phyloP scores from a whole-genome alignment of 2,888 invertebrate genomes.

The Hedychridium roseum region DNA sequence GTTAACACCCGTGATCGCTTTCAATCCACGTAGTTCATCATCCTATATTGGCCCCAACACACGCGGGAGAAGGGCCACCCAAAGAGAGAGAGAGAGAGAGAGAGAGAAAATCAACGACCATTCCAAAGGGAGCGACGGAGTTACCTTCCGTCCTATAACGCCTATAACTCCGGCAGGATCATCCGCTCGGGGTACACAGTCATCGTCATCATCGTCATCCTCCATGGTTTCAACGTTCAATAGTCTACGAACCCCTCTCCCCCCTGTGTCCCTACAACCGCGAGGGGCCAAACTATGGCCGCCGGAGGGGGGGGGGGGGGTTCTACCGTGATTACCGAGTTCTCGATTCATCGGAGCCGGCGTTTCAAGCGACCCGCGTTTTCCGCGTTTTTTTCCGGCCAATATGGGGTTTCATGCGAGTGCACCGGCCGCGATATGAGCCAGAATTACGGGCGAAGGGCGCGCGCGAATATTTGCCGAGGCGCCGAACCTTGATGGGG shows the following conservation, averaged over 20 bases:
- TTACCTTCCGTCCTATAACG: too few relatives aligned
- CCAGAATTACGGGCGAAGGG: too few relatives aligned
- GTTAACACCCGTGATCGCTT: conserved; percentile 63
- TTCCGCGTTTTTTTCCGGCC: too few relatives aligned
- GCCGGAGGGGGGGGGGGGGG: conserved; percentile 25
- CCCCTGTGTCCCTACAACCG: not conserved
- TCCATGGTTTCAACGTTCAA: too few relatives aligned
- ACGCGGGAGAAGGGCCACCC: not conserved
- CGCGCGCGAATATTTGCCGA: too few relatives aligned
- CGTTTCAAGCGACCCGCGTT: too few relatives aligned
- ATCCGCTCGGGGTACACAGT: conserved; percentile 25
- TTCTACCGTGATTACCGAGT: conserved; percentile 36
- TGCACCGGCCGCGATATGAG: too few relatives aligned
- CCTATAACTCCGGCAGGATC: conserved; percentile 18
- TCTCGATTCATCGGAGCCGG: conserved; percentile 31
- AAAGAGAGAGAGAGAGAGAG: conserved; percentile 2
- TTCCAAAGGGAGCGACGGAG: not conserved
- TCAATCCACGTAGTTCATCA: conserved; percentile 63
- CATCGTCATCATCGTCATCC: conserved; percentile 47
- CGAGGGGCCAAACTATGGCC: too few relatives aligned
- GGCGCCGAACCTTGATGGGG: too few relatives aligned
- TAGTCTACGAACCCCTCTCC: conserved; percentile 26
- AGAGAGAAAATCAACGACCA: too few relatives aligned
- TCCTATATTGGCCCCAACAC: conserved; percentile 46
- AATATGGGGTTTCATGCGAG: too few relatives aligned